Base-by-base conservation (phyloP, 2,888 invertebrate genomes). In the Aphidoletes aphidimyza region DNA sequence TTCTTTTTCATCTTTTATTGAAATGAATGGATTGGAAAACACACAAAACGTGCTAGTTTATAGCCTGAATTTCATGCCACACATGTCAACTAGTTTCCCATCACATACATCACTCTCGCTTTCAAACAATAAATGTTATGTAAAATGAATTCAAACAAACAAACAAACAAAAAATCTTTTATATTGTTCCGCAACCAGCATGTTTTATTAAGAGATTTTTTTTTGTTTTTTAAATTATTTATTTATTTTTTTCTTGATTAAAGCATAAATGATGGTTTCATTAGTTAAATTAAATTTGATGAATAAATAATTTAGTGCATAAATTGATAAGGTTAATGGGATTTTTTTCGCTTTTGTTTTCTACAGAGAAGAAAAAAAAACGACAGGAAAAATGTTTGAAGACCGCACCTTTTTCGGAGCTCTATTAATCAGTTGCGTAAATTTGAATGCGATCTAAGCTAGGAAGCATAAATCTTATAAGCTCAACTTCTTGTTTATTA, bases 171-270 rank as follows among this genome's bases (percentile, higher is more conserved):
- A 47, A 3, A 2, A 22, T 26, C 54, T 8, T 42, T 6, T 54
- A 54, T 54, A 22, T 26, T 47, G 54, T 22, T 54, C 54, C 54
- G 54, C 54, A 54, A 54, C 54, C 54, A 54, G 54, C n/a, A 54
- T 54, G 22, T 54, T 54, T 54, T 54, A n/a, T 26, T 54, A 3
- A 54, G 26, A 26, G 2, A 17, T 47, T 17, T 47, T 19, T 47
- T 9, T 47, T 11, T 2, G 17, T 5, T 11, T 54, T 54, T 54
- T 8, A 54, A 26, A 26, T n/a, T 26, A 54, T 54, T 17, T 17
- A 2, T 39, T 39, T 47, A 19, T 17, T 47, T 9, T 17, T 54
- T 54, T 54, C 5, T n/a, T n/a, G n/a, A n/a, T n/a, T n/a, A n/a
- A n/a, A n/a, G n/a, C n/a, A n/a, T n/a, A n/a, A n/a, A 54, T 54